Base-by-base conservation (phyloP, 2,797 vertebrate species). In the Hypotaenidia okinawae region DNA sequence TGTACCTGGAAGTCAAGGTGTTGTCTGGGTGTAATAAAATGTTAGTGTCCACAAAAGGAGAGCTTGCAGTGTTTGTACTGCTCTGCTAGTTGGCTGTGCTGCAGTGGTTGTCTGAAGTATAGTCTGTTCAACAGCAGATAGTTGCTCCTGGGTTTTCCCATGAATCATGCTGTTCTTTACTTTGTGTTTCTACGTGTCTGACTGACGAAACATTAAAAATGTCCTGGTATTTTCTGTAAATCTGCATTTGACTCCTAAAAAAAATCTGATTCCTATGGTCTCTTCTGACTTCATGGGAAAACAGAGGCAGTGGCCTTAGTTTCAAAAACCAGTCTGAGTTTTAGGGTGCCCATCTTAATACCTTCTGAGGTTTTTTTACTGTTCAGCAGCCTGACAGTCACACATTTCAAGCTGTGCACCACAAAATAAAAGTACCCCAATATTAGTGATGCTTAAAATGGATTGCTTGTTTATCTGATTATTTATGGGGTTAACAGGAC, bases 161-260 rank as follows among this genome's bases (percentile, higher is more conserved):
- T 90, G 86, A 95, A 72, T 94, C 86, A 80, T 41, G 9, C 70
- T 79, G 5, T 82, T 67, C 76, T 72, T 87, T 90, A 14, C 54
- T 84, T 95, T 73, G 5, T 87, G 78, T 87, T 87, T 78, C 58
- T 86, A 22, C 12, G 0, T 80, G 86, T 85, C 80, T 87, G 76
- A 32, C 51, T 81, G 51, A 11, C 66, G 84, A 87, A 78, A 76
- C 81, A 33, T 73, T 14, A 27, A 79, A 87, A 93, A 62, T 33
- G n/a, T 62, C 54, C 41, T 72, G 35, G 41, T 93, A 16, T n/a
- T 92, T 80, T 75, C 64, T 73, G 4, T 84, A 41, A 0, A 0
- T 78, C 37, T 73, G 17, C n/a, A 6, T 73, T 62, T 76, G 13
- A 27, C 39, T 89, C 61, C 72, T 87, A 61, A 43, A 51, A 51